Base-by-base conservation (phyloP, 2,797 vertebrate species). In the Myotis findleyi region DNA sequence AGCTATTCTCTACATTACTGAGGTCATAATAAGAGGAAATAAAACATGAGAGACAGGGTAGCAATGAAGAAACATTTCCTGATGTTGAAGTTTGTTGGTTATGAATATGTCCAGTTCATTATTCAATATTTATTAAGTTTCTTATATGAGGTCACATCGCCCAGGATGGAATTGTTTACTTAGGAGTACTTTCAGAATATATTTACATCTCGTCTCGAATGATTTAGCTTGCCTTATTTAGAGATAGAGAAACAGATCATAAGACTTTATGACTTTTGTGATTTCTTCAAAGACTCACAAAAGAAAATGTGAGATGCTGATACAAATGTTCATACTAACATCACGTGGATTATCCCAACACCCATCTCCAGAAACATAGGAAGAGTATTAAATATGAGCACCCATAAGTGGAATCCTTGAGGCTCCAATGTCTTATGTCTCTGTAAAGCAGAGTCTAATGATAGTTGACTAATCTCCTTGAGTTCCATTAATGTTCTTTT, bases 111-210 rank as follows among this genome's bases (percentile, higher is more conserved):
- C 90, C 20, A 53, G 55, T 82, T 93, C 18, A 4, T 89, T 49
- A 93, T 91, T 94, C 89, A 96, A 75, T 92, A 92, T 94, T 94
- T 93, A 92, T 92, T 72, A 59, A 49, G 38, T 81, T 95, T 94
- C 53, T 75, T 93, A 49, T 38, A 44, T 64, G 85, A 95, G 33
- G 8, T 89, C 79, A 69, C 83, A 68, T 91, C 87, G 20, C 17
- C 64, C 25, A 33, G 33, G 38, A 72, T 81, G 20, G 18, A 84
- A 89, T 53, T 38, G 3, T 33, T 96, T 95, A 81, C 21, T 91
- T 84, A 38, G 33, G 6, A 7, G 11, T 30, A 3, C 87, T 91
- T 87, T 91, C 77, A 87, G 25, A 91, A 85, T 77, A 38, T 47
- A 89, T 91, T 94, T 87, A 77, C 23, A 92, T 95, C 91, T 91